Base-by-base conservation (phyloP, 2,888 invertebrate species). In the Zhuqinia jingwanae region DNA sequence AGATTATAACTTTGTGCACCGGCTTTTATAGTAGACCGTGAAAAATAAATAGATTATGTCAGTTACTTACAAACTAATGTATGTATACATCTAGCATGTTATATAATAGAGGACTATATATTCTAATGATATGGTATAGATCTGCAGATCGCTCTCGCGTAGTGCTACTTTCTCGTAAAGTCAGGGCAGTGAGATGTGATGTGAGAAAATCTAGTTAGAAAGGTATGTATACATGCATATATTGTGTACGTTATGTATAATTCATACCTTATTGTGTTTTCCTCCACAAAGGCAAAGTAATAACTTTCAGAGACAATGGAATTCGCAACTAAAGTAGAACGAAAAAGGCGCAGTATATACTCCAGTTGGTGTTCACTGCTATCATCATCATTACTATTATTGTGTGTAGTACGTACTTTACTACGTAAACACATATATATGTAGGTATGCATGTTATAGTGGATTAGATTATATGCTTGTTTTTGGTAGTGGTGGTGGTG, bases 161-260 rank as follows among this genome's bases (percentile, higher is more conserved):
- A 56, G 17, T 68, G 42, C 65, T 42, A 58, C 58, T 58, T 68
- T 42, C 42, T 42, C 17, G 17, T 20, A 17, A 10, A 27, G 53
- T 2, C 53, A 47, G 15, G 10, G 2, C n/a, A 36, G 36, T 36
- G 8, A 36, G 8, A 6, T 36, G 65, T 17, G 17, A 15, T 42
- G 8, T 22, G 27, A 22, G 47, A 15, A 70, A 13, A 70, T 25
- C 70, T 6, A 65, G 65, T 42, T 6, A 17, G 58, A n/a, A 17
- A 58, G 36, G 50, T 11, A 68, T 42, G n/a, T n/a, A n/a, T 17
- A 68, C 17, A 30, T n/a, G 1, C 20, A 20, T 27, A 22, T 42
- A n/a, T n/a, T n/a, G n/a, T n/a, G n/a, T n/a, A n/a, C n/a, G n/a
- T 68, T 68, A 70, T 70, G 70, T 47, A 70, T 70, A 70, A 70